A percentile compares a stretch with the other conserved stretches of the same genome.
Evolutionary conservation across 2,113 vertebrate genomes (phyloP).

Genomic region (Pseudorhombus dupliciocellatus): DNA sequence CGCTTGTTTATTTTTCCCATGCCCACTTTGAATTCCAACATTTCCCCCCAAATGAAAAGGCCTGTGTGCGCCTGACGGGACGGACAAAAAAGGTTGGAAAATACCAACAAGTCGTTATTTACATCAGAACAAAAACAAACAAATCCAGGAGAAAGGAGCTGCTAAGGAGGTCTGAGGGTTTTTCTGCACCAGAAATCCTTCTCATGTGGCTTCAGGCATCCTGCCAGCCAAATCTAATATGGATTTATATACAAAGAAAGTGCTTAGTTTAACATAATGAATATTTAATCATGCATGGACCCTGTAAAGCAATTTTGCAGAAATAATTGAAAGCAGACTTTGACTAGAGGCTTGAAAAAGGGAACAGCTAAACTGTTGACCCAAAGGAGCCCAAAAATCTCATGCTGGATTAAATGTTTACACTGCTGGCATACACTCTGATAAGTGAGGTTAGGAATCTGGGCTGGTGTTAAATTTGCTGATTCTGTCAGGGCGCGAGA

Average conservation of each 20-base stretch:
- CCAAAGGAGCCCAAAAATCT: slow-evolving; percentile 79
- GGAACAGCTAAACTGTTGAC: slow-evolving; percentile 83
- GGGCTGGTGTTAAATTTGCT: slow-evolving; percentile 72
- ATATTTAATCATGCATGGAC: slow-evolving; percentile 90
- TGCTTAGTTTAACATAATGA: slow-evolving; percentile 88
- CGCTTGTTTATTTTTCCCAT: slow-evolving; percentile 72
- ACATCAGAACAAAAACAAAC: slow-evolving; percentile 80
- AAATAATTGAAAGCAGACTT: slow-evolving; percentile 91
- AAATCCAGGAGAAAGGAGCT: slow-evolving; percentile 61
- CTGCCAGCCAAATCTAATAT: slow-evolving; percentile 85
- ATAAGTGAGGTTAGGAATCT: slow-evolving; percentile 80
- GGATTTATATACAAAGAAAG: slow-evolving; percentile 89
- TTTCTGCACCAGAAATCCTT: slow-evolving; percentile 80
- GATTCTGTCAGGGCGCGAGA: slow-evolving; percentile 66
- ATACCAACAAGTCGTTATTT: slow-evolving; percentile 78
- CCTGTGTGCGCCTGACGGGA: slow-evolving; percentile 59
- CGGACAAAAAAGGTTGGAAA: slow-evolving; percentile 65
- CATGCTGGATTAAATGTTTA: slow-evolving; percentile 83
- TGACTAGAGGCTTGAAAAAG: slow-evolving; percentile 77
- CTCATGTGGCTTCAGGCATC: slow-evolving; percentile 83
- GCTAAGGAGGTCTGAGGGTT: slow-evolving; percentile 69
- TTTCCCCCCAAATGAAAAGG: slow-evolving; percentile 52
- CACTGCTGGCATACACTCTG: slow-evolving; percentile 80
- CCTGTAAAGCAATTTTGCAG: slow-evolving; percentile 87
- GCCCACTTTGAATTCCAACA: slow-evolving; percentile 69